Percentiles rank a stretch among this genome's conserved stretches.
Conservation (phyloP, 2,888 invertebrate species). For the Agonopterix alstromeriana region DNA sequence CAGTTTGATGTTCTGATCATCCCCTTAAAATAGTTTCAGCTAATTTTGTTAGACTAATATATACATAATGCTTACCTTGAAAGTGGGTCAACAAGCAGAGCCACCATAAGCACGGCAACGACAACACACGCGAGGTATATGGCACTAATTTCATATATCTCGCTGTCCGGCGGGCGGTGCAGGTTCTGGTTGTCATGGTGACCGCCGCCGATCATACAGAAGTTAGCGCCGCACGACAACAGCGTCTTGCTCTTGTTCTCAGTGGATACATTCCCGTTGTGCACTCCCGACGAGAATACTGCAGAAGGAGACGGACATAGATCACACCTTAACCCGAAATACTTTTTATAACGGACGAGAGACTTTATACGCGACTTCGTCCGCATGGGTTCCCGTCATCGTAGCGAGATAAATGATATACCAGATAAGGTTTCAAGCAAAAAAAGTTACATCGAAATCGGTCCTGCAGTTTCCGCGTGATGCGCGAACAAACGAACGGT, state of each 20-base stretch:
- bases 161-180: slow-evolving; percentile 87
- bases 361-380: too few species aligned
- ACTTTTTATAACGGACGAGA: too few species aligned
- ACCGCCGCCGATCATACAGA: slow-evolving; percentile 82
- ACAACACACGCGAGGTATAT: slow-evolving; percentile 93
- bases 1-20: too few species aligned
- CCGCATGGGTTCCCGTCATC: too few species aligned
- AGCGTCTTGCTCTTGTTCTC: slow-evolving; percentile 71
- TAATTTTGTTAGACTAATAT: too few species aligned
- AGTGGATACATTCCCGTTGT: slow-evolving; percentile 66
- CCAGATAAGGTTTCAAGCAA: too few species aligned
- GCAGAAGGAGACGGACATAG: slow-evolving; percentile 18
- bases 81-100: slow-evolving; percentile 92
- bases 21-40: too few species aligned
- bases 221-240: slow-evolving; percentile 86
- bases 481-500: too few species aligned
- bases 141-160: slow-evolving; percentile 92
- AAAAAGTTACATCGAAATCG: too few species aligned
- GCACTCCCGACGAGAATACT: slow-evolving; percentile 88
- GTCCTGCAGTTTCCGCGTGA: too few species aligned
- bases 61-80: slow-evolving; percentile 85
- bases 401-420: too few species aligned
- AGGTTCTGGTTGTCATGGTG: slow-evolving; percentile 84
- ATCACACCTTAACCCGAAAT: neutral
- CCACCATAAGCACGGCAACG: slow-evolving; percentile 90